Evolutionary conservation across 2,888 invertebrate species (phyloP).

Genomic region (Sphinx pinastri): DNA sequence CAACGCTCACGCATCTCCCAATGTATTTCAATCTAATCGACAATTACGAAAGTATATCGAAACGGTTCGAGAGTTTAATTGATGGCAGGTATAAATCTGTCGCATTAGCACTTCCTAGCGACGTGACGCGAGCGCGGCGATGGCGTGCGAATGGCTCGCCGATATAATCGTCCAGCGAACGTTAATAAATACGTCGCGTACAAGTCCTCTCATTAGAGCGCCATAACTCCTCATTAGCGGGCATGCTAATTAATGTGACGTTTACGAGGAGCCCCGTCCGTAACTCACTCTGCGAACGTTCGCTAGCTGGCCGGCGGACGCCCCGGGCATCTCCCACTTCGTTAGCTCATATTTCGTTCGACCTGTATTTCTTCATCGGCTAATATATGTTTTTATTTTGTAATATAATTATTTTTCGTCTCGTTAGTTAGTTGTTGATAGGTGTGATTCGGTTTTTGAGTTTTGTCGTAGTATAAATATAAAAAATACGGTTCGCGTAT

Average conservation of each 20-base stretch:
- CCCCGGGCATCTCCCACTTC: slow-evolving; percentile 29
- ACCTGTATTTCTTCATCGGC: slow-evolving; percentile 17
- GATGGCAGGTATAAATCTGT: slow-evolving; percentile 44
- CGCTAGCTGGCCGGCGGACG: slow-evolving; percentile 21
- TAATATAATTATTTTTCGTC: slow-evolving; percentile 14
- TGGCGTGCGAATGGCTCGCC: slow-evolving; percentile 33
- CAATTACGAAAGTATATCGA: slow-evolving; percentile 15
- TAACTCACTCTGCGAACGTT: slow-evolving; percentile 43
- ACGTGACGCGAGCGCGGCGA: slow-evolving; percentile 9
- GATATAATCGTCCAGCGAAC: slow-evolving; percentile 41
- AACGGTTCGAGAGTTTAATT: slow-evolving; percentile 31
- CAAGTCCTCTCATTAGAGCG: slow-evolving; percentile 78
- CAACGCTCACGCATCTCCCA: too few relatives aligned
- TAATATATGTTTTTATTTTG: slow-evolving; percentile 9
- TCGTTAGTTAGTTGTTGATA: slow-evolving; percentile 11
- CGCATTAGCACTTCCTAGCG: slow-evolving; percentile 41
- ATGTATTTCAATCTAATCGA: too few relatives aligned
- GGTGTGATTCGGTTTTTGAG: not conserved
- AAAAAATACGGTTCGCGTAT: too few relatives aligned
- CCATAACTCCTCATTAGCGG: slow-evolving; percentile 83
- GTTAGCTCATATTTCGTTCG: slow-evolving; percentile 27
- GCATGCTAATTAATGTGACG: slow-evolving; percentile 82
- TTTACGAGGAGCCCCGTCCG: slow-evolving; percentile 70
- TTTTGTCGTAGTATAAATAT: too few relatives aligned
- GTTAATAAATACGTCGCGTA: slow-evolving; percentile 46